Evolutionary conservation across 2,888 invertebrate species (phyloP), one percentile per base, ranked within the genome.

Genomic region (Deilephila elpenor): DNA sequence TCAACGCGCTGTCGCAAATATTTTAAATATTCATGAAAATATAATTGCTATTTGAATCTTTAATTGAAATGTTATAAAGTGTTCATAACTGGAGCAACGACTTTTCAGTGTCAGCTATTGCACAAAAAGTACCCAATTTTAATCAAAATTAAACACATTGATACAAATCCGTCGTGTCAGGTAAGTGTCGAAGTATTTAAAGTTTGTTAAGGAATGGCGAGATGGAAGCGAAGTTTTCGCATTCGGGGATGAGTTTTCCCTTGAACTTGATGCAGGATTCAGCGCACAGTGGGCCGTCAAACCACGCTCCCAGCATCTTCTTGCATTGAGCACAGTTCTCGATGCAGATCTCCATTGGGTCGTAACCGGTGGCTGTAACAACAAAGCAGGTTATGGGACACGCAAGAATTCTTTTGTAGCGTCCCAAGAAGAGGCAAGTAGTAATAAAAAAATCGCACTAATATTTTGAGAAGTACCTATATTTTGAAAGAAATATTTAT

Each of bases 281-380:
- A 0, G 98, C 98, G 88, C 98, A 98, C 0, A 97, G 95, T 71
- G 97, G 97, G 0, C 98, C 98, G 84, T 98, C 97, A 91, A 98
- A 98, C 93, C 97, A 98, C 0, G 96, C 96, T 0, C 98, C 98
- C 79, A 97, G 97, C 97, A 98, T 98, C 89, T 97, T 97, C 91
- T 97, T 98, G 91, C 98, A 98, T 85, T 98, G 98, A 0, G 97
- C 98, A 87, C 98, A 98, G 91, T 98, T 98, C 81, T 97, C 96
- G 75, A 98, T 96, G 91, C 98, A 98, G 72, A 97, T 95, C 78
- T 97, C 97, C 82, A 96, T 89, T 0, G 93, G 89, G 78, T 96
- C 96, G 86, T 95, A 95, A 78, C 95, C 94, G 74, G 91, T 90
- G 44, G 93, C 93, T 94, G 86, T 61, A 67, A 67, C 2, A 29